A percentile compares a stretch with the other conserved stretches of the same genome.
Conservation (phyloP, 2,797 vertebrate species). For the Chaetophractus vellerosus region DNA sequence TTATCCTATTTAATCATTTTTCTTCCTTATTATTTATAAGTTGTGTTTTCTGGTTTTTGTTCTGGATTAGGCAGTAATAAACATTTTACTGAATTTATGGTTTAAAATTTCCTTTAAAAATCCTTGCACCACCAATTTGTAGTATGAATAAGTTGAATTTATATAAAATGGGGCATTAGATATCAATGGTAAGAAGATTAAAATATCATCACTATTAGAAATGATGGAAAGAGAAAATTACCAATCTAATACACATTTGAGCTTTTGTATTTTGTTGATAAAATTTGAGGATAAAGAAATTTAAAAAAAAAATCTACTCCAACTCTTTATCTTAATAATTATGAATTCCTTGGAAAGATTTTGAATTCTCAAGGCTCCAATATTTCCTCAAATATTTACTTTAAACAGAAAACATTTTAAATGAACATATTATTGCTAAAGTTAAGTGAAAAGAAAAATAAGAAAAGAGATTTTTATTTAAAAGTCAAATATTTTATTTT, state of each 20-base stretch:
- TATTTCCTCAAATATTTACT: neutral
- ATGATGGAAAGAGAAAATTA: neutral
- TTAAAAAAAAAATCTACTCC: neutral
- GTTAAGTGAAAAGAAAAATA: neutral
- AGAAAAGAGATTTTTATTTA: neutral
- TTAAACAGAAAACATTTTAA: neutral
- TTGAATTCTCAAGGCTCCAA: neutral
- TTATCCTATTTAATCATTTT: constrained; percentile 39
- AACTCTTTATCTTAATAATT: neutral
- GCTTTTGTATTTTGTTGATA: neutral
- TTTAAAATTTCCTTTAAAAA: constrained; percentile 9
- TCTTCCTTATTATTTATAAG: constrained; percentile 29
- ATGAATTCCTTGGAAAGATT: constrained; percentile 11
- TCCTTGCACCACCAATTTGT: neutral
- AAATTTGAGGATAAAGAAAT: neutral
- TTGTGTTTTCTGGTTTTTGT: neutral
- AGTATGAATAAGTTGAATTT: neutral
- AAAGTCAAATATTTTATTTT: neutral
- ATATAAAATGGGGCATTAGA: neutral
- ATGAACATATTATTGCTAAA: constrained; percentile 9
- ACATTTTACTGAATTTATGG: neutral
- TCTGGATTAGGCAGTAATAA: neutral
- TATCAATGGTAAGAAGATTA: neutral
- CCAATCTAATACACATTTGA: neutral
- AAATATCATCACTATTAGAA: neutral